Evolutionary conservation across 2,888 invertebrate genomes (phyloP).

Genomic region (Drosophila lacicola): DNA sequence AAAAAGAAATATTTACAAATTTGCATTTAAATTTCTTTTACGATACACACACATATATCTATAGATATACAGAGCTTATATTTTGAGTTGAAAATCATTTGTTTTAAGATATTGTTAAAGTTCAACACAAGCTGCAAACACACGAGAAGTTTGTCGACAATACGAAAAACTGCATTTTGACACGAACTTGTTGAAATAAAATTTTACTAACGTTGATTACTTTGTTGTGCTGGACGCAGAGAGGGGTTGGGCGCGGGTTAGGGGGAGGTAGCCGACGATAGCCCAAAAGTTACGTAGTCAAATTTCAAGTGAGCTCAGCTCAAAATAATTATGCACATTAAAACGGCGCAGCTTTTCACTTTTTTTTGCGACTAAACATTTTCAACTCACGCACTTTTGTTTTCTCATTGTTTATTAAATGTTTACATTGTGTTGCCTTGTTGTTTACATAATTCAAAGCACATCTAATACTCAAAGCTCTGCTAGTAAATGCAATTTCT

Average conservation of each 20-base stretch:
- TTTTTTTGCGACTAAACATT: conserved; percentile 29
- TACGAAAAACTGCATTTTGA: conserved; percentile 61
- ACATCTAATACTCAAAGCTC: background rate
- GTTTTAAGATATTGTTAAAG: conserved; percentile 17
- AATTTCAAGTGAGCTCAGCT: conserved; percentile 35
- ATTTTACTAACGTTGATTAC: background rate
- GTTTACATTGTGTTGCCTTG: conserved; percentile 35
- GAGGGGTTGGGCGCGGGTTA: no score
- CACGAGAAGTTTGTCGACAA: conserved; percentile 36
- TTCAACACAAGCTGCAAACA: conserved; percentile 25
- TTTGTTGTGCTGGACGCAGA: background rate
- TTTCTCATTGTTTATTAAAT: conserved; percentile 55
- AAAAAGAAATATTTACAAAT: conserved; percentile 34
- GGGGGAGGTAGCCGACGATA: background rate
- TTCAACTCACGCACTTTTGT: conserved; percentile 68
- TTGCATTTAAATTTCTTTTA: conserved; percentile 59
- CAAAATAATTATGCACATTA: conserved; percentile 68
- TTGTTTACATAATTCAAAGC: conserved; percentile 60
- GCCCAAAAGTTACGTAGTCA: conserved; percentile 58
- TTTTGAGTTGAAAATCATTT: conserved; percentile 16
- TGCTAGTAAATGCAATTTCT: conserved; percentile 24
- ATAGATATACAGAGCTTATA: conserved; percentile 18
- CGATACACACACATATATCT: conserved; percentile 7
- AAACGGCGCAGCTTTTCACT: conserved; percentile 67
- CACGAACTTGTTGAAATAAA: conserved; percentile 53